These are phyloP conservation scores for Cryptosula pallasiana DNA, from an alignment of 2,888 invertebrate species.

Conservation along the genomic window DNA sequence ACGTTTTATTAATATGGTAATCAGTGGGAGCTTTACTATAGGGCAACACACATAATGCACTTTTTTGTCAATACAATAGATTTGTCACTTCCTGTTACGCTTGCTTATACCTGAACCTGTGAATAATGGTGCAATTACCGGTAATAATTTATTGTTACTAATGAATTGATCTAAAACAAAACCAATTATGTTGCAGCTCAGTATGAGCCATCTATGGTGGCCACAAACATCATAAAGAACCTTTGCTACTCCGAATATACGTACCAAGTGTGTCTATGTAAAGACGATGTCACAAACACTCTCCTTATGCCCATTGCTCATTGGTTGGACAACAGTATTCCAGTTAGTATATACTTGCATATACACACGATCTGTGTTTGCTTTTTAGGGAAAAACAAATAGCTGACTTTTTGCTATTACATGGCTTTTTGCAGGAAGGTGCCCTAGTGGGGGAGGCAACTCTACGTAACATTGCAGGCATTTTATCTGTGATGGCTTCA, in stretches of 20 bases:
- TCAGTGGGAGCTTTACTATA: no score
- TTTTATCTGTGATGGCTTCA: slow-evolving; percentile 47
- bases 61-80: no score
- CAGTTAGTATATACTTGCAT: not conserved
- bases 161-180: no score
- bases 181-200: slow-evolving; percentile 24
- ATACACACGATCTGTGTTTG: not conserved
- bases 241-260: slow-evolving; percentile 44
- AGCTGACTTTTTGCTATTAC: no score
- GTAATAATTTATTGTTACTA: no score
- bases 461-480: slow-evolving; percentile 47
- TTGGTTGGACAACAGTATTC: slow-evolving; percentile 32
- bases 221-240: slow-evolving; percentile 43
- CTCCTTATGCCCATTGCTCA: slow-evolving; percentile 44
- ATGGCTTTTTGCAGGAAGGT: not conserved
- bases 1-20: no score
- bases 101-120: no score
- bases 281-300: slow-evolving; percentile 44
- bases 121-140: no score
- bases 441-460: slow-evolving; percentile 36
- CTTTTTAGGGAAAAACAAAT: no score
- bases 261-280: slow-evolving; percentile 44
- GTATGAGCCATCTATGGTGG: slow-evolving; percentile 40
- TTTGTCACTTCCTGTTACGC: no score
- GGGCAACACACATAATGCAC: no score